A percentile compares a stretch with the other conserved stretches of the same genome.
phyloP scores from a whole-genome alignment of 2,797 vertebrate species.

The Macropus fuliginosus region DNA sequence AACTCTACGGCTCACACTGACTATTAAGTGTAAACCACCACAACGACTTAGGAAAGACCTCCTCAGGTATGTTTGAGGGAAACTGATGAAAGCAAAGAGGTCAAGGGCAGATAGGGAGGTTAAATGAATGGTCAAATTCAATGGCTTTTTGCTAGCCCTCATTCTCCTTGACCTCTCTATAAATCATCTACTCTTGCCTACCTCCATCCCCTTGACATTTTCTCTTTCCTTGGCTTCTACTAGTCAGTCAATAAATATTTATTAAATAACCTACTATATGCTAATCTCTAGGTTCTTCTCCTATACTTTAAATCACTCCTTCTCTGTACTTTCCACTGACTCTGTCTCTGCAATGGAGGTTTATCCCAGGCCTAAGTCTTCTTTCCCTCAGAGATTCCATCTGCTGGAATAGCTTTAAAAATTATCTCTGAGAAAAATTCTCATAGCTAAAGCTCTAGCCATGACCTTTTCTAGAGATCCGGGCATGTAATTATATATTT shows the following conservation, averaged over 20 bases:
- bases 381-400: neutral
- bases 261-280: neutral
- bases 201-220: neutral
- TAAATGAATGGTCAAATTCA: neutral
- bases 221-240: neutral
- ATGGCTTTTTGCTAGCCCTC: neutral
- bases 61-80: neutral
- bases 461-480: neutral
- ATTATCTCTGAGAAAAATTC: neutral
- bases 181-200: too few relatives aligned
- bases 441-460: neutral
- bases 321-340: neutral
- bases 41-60: conserved; percentile 32
- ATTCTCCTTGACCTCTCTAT: neutral
- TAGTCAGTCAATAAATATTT: neutral
- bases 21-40: neutral
- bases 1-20: conserved; percentile 1
- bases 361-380: neutral
- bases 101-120: neutral
- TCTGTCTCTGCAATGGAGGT: neutral
- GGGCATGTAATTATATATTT: neutral
- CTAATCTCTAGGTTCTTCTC: neutral
- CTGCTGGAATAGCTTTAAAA: neutral
- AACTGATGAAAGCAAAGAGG: conserved; percentile 23
- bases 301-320: neutral